These are phyloP conservation scores for Seladonia tumulorum DNA, from an alignment of 2,888 invertebrate species.

Conservation along the genomic window DNA sequence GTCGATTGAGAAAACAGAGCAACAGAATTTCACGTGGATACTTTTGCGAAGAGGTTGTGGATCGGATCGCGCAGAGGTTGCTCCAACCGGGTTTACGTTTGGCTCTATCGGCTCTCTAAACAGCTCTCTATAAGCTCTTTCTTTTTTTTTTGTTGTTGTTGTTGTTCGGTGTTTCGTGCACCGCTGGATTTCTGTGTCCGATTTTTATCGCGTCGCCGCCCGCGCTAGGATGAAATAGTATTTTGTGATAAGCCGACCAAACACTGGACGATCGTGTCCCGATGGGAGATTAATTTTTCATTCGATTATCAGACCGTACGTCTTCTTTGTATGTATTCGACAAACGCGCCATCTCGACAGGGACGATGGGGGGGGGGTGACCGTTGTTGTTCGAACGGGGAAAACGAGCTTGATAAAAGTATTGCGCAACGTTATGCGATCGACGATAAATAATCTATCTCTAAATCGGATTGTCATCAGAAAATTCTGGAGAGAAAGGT, in stretches of 20 bases:
- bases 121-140: neutral
- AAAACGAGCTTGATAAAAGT: neutral
- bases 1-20: neutral
- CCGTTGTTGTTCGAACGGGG: constrained; percentile 3
- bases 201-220: neutral
- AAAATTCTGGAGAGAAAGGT: neutral
- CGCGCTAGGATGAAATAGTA: neutral
- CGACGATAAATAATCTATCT: neutral
- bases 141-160: too few relatives aligned
- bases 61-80: neutral
- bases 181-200: neutral
- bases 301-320: neutral
- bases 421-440: neutral
- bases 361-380: neutral
- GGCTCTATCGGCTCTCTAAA: neutral
- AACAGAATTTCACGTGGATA: neutral
- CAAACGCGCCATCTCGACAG: neutral
- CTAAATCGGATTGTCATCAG: neutral
- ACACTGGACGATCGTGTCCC: neutral
- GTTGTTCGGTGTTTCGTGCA: neutral
- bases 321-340: neutral
- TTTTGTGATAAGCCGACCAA: constrained; percentile 1
- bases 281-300: neutral
- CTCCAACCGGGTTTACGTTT: neutral
- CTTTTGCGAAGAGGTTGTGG: neutral